Percentiles rank a stretch among this genome's conserved stretches.
Evolutionary conservation across 2,797 vertebrate genomes (phyloP).

Genomic region (Trachops cirrhosus): DNA sequence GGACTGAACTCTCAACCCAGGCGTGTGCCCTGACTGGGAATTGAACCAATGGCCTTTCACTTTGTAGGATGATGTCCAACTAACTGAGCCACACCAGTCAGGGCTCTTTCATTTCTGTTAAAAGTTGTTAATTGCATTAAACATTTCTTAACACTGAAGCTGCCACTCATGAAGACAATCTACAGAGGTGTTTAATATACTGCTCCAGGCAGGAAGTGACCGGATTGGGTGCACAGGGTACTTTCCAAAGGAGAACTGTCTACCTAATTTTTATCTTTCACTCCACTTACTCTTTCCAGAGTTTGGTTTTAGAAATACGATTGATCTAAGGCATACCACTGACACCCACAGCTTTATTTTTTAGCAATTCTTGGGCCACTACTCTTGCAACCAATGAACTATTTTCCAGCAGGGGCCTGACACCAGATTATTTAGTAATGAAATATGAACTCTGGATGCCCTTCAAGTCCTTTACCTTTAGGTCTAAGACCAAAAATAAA

Average conservation of each 20-base stretch:
- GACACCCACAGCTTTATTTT: slow-evolving; percentile 76
- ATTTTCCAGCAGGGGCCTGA: slow-evolving; percentile 73
- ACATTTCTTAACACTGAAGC: not conserved
- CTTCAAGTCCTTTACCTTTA: slow-evolving; percentile 78
- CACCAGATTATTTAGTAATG: slow-evolving; percentile 83
- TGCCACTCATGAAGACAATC: not conserved
- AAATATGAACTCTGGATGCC: slow-evolving; percentile 78
- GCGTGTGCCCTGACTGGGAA: not conserved
- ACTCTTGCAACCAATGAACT: slow-evolving; percentile 74
- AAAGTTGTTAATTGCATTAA: not conserved
- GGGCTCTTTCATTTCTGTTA: not conserved
- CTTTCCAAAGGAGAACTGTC: slow-evolving; percentile 53
- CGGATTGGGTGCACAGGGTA: not conserved
- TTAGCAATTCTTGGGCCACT: slow-evolving; percentile 75
- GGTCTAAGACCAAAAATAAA: slow-evolving; percentile 78
- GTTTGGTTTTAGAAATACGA: slow-evolving; percentile 71
- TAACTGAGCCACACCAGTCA: not conserved
- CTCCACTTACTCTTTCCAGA: slow-evolving; percentile 19
- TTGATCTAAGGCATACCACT: slow-evolving; percentile 72
- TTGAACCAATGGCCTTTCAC: not conserved
- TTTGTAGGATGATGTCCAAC: not conserved
- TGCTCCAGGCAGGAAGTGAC: not conserved
- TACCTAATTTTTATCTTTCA: slow-evolving; percentile 44
- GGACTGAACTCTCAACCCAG: not conserved
- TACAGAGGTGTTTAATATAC: not conserved